Evolutionary conservation across 2,113 vertebrate genomes (phyloP), one percentile per base, ranked within the genome.

Genomic region (Brachionichthys hirsutus): DNA sequence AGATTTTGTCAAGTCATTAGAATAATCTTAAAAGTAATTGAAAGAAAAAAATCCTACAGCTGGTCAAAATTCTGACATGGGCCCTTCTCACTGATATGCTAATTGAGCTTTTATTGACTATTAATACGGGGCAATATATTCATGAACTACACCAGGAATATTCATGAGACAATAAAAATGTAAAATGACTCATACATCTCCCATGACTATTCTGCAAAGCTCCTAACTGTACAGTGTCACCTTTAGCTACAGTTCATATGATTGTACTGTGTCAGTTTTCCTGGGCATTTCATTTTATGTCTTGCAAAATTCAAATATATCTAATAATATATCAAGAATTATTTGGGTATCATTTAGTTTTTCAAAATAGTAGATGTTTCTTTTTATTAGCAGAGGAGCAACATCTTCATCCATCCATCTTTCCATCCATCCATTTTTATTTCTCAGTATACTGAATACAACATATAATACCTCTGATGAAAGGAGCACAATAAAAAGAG

Each of bases 81-180:
- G 67, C 55, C 58, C 18, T 62, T 54, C 49, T 54, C 65, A 80
- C 66, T 81, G 81, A 86, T 84, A 89, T 89, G 89, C 82, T 90
- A 90, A 90, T 89, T 89, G 82, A 85, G 90, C 80, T 80, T 86
- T 88, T 85, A 82, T 77, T 81, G 80, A 81, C 78, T 82, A 83
- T 83, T 85, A 84, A 89, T 85, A 82, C 76, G 53, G 73, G 60
- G 54, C 57, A 81, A 84, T 59, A 81, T 86, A 90, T 89, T 86
- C 82, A 87, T 87, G 78, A 85, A 84, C 62, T 79, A 49, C 71
- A 48, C 24, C 24, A 50, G 45, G 77, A 91, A 85, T 90, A 88
- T 90, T 86, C 78, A 90, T 88, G 70, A 81, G 49, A 57, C 66
- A 85, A 88, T 88, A 83, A 84, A 84, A 89, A 87, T 85, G 75